Conservation (phyloP, 1,140 invertebrate genomes). For the Drosophila prosaltans region DNA sequence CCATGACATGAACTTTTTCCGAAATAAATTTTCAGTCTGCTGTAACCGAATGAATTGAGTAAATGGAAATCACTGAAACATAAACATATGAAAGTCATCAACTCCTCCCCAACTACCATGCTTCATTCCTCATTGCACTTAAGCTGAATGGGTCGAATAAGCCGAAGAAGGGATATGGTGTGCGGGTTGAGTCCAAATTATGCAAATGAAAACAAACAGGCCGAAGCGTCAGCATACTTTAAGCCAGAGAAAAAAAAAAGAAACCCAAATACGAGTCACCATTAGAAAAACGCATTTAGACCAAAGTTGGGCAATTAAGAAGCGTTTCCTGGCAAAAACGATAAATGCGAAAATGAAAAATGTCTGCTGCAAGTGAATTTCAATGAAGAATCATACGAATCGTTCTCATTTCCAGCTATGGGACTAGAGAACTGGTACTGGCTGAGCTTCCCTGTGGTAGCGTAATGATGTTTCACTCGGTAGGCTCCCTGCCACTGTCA, state of each 20-base stretch:
- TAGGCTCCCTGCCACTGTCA: constrained; percentile 3
- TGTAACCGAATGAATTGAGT: constrained; percentile 43
- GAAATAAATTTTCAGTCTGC: constrained; percentile 60
- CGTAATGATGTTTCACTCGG: constrained; percentile 56
- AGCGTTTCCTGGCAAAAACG: constrained; percentile 29
- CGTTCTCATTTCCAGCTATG: background rate
- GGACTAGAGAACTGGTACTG: background rate
- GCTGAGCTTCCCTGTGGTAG: constrained; percentile 7
- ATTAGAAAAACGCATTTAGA: constrained; percentile 46
- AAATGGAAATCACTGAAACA: constrained; percentile 50
- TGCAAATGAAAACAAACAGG: constrained; percentile 35
- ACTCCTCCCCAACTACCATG: background rate
- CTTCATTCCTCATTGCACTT: constrained; percentile 12
- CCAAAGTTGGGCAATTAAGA: constrained; percentile 53
- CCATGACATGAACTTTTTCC: constrained; percentile 40
- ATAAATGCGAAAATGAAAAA: constrained; percentile 60
- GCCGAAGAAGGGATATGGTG: background rate
- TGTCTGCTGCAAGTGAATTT: constrained; percentile 25
- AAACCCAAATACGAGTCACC: background rate
- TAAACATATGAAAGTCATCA: constrained; percentile 53
- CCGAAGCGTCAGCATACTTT: constrained; percentile 24
- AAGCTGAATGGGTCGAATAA: background rate
- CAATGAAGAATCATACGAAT: constrained; percentile 28
- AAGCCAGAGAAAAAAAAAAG: background rate
- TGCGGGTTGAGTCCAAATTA: constrained; percentile 21